Percentiles rank a stretch among this genome's conserved stretches.
phyloP scores from a whole-genome alignment of 2,113 vertebrate genomes.

The Rallus limicola region DNA sequence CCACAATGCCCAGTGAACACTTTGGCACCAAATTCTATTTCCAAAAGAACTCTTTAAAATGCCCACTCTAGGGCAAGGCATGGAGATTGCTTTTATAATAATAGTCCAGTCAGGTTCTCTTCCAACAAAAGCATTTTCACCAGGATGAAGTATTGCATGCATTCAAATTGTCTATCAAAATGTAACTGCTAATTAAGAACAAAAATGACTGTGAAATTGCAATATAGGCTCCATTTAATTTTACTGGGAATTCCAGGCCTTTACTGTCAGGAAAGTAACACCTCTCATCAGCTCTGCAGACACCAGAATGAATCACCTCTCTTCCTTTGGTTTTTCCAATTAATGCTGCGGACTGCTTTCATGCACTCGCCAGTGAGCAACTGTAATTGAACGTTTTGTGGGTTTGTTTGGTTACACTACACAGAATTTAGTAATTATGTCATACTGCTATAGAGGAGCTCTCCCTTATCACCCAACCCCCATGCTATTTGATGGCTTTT shows the following conservation, averaged over 20 bases:
- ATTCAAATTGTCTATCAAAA: constrained; percentile 54
- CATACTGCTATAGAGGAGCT: neutral
- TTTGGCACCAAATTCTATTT: neutral
- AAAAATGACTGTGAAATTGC: constrained; percentile 68
- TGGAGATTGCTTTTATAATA: neutral
- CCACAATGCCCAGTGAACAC: fast-evolving
- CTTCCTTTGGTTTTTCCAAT: constrained; percentile 21
- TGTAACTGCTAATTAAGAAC: constrained; percentile 67
- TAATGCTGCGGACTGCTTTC: constrained; percentile 38
- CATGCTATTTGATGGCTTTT: neutral
- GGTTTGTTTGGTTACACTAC: neutral
- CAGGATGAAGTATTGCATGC: neutral
- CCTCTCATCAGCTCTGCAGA: constrained; percentile 45
- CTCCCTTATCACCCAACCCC: neutral
- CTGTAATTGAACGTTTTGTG: neutral
- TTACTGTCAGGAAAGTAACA: constrained; percentile 48
- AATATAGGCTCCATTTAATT: constrained; percentile 49
- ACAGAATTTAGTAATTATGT: neutral
- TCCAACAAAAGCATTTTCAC: constrained; percentile 1
- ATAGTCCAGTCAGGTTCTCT: neutral
- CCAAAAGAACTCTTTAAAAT: neutral
- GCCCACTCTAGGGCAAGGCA: neutral
- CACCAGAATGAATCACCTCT: neutral
- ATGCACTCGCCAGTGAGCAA: neutral
- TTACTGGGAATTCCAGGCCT: constrained; percentile 32